Evolutionary conservation across 2,888 invertebrate genomes (phyloP).

Genomic region (Saturnia japonica): DNA sequence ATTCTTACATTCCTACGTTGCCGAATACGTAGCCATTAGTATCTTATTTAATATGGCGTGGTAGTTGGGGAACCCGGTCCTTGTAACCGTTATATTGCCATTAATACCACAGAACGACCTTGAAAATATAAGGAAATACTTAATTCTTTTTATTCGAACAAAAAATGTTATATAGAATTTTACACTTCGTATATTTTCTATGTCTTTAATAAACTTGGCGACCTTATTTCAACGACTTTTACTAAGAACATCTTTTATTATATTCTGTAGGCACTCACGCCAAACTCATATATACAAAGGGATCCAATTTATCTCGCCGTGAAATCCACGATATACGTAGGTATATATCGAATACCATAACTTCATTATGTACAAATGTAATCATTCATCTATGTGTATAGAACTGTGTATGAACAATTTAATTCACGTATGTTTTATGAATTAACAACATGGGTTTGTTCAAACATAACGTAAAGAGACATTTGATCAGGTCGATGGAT

Average conservation of each 20-base stretch:
- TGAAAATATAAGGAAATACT: neutral
- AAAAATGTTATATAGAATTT: neutral
- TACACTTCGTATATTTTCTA: slow-evolving; percentile 11
- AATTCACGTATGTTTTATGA: neutral
- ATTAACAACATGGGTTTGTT: too few species aligned
- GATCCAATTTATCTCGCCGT: slow-evolving; percentile 19
- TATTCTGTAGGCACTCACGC: slow-evolving; percentile 13
- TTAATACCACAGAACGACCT: neutral
- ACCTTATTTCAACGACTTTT: slow-evolving; percentile 3
- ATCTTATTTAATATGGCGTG: too few species aligned
- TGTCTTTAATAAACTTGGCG: neutral
- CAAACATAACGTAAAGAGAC: too few species aligned
- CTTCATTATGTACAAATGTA: neutral
- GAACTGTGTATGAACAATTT: neutral
- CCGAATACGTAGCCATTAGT: too few species aligned
- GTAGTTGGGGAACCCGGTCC: too few species aligned
- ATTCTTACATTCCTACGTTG: too few species aligned
- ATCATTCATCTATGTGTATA: neutral
- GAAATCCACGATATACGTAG: slow-evolving; percentile 3
- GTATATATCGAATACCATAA: neutral
- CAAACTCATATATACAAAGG: slow-evolving; percentile 14
- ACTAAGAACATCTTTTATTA: slow-evolving; percentile 16
- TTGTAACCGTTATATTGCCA: too few species aligned
- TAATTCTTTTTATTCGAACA: neutral
- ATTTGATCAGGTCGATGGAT: too few species aligned